Conservation (phyloP, 2,113 vertebrate species). For the Carlito syrichta region DNA sequence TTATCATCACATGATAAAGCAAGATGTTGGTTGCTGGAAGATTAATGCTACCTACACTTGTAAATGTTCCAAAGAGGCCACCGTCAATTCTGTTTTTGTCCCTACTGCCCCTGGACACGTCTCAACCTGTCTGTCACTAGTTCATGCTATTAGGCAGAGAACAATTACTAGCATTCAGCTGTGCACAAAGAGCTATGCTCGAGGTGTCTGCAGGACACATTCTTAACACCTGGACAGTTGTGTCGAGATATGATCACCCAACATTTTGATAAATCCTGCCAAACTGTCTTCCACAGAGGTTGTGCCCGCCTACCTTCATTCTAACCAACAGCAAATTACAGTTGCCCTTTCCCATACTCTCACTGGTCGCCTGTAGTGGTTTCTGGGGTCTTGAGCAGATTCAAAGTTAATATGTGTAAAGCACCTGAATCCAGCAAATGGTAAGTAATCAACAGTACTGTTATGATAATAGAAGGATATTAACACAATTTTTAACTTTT, state of each 20-base stretch:
- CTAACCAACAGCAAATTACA: fast-evolving
- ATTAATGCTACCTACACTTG: no score
- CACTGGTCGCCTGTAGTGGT: fast-evolving
- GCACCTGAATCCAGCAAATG: neutral
- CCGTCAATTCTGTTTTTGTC: neutral
- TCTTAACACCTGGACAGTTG: neutral
- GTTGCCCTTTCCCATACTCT: neutral
- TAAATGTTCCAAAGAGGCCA: neutral
- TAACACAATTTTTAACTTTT: neutral
- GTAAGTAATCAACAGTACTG: no score
- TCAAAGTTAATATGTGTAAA: neutral
- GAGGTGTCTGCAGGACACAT: neutral
- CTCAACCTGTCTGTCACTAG: neutral
- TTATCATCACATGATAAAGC: no score
- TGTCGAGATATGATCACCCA: no score
- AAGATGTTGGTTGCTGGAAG: neutral
- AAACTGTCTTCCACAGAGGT: neutral
- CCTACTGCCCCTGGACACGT: neutral
- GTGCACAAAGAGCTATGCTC: no score
- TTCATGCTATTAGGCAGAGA: neutral
- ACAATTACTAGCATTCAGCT: neutral
- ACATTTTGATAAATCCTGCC: neutral
- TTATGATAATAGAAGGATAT: neutral
- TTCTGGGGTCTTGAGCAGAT: neutral
- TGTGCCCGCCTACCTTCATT: neutral